These are phyloP conservation scores for Aplodontia rufa DNA, from an alignment of 2,113 vertebrate species.

Conservation along the genomic window DNA sequence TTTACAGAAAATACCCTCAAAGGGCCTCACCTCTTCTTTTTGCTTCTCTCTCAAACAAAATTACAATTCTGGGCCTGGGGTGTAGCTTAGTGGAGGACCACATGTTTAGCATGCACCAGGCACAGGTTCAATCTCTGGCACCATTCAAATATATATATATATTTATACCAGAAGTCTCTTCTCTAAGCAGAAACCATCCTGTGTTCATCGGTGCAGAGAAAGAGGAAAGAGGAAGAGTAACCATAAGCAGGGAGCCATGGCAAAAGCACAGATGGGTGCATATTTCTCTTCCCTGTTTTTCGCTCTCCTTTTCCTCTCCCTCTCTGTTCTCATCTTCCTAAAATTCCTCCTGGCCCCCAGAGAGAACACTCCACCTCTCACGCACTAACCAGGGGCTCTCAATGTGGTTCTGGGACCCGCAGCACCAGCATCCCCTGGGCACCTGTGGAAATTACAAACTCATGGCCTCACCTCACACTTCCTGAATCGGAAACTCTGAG, in stretches of 20 bases:
- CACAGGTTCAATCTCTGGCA: not conserved
- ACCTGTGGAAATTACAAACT: not conserved
- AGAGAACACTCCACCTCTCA: not conserved
- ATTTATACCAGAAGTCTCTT: not conserved
- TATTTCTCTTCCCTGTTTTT: not conserved
- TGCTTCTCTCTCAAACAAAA: not conserved
- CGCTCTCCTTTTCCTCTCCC: not conserved
- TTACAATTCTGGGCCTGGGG: not conserved
- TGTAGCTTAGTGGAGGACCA: not conserved
- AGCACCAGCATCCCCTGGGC: not conserved
- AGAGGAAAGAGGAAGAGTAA: not conserved
- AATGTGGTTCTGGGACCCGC: not conserved
- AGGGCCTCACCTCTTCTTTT: not conserved
- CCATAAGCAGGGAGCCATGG: fast-evolving
- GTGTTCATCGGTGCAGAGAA: not conserved
- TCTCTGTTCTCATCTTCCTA: not conserved
- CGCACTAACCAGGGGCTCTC: not conserved
- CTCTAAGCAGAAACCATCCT: not conserved
- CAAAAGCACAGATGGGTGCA: not conserved
- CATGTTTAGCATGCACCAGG: not conserved
- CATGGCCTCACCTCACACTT: not conserved
- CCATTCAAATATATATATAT: not conserved
- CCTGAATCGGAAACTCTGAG: not conserved
- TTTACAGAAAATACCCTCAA: not conserved
- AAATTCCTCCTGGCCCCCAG: not conserved